Evolutionary conservation across 2,888 invertebrate genomes (phyloP).

Genomic region (Drosophila incognita): DNA sequence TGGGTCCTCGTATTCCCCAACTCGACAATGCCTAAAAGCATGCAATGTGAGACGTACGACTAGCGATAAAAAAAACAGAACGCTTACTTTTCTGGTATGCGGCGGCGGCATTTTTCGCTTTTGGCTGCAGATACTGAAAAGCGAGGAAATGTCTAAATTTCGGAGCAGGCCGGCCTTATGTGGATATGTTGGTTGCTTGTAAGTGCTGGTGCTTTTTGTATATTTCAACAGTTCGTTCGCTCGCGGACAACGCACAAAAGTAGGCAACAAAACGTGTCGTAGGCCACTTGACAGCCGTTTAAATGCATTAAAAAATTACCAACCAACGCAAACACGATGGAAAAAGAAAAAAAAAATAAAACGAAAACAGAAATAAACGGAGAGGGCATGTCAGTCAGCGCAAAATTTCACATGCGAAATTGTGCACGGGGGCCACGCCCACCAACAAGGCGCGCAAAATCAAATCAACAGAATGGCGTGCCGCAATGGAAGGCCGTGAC

Average conservation of each 20-base stretch:
- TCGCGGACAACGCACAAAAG: conserved; percentile 43
- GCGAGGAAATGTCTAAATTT: conserved; percentile 66
- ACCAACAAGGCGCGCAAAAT: conserved; percentile 57
- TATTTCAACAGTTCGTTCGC: conserved; percentile 50
- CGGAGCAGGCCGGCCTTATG: conserved; percentile 19
- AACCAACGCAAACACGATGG: conserved; percentile 29
- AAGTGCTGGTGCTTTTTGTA: conserved; percentile 58
- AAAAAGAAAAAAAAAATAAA: conserved; percentile 23
- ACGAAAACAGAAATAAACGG: conserved; percentile 18
- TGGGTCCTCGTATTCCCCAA: conserved; percentile 1
- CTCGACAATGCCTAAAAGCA: conserved; percentile 32
- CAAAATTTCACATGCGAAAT: conserved; percentile 64
- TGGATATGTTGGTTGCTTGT: conserved; percentile 11
- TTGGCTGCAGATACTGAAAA: conserved; percentile 29
- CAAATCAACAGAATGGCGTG: conserved; percentile 70
- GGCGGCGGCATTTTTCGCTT: conserved; percentile 49
- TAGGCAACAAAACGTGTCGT: conserved; percentile 39
- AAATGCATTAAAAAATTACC: conserved; percentile 77
- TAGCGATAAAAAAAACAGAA: conserved; percentile 16
- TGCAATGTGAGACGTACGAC: conserved; percentile 50
- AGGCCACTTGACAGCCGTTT: conserved; percentile 78
- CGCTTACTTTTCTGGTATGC: conserved; percentile 26
- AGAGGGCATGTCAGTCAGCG: conserved; percentile 58
- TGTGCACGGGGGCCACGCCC: conserved; percentile 55
- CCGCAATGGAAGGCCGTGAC: conserved; percentile 57